A percentile compares a stretch with the other conserved stretches of the same genome.
These are phyloP conservation scores for Takifugu ocellatus DNA, from an alignment of 2,797 vertebrate species.

Conservation along the genomic window DNA sequence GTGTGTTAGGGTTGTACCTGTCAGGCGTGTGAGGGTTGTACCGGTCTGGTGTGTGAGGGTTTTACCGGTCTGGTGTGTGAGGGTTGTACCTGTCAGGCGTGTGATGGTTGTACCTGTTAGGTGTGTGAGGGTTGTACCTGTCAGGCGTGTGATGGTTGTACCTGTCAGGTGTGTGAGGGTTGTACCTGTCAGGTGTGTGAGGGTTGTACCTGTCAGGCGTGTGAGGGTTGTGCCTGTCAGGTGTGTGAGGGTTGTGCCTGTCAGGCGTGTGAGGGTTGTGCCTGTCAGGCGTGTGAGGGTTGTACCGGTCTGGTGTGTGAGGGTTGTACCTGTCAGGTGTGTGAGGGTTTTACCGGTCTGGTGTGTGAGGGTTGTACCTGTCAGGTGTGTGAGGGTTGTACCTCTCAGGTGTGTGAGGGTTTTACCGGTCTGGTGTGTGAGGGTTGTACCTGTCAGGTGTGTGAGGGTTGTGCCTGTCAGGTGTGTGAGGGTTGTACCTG, in stretches of 20 bases:
- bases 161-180: slow-evolving; percentile 65
- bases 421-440: slow-evolving; percentile 57
- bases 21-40: slow-evolving; percentile 81
- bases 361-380: slow-evolving; percentile 31
- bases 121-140: slow-evolving; percentile 70
- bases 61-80: slow-evolving; percentile 59
- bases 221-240: slow-evolving; percentile 79
- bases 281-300: slow-evolving; percentile 76
- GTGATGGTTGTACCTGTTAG: too few species aligned
- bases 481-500: slow-evolving; percentile 55
- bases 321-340: slow-evolving; percentile 74
- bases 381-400: slow-evolving; percentile 81
- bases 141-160: slow-evolving; percentile 70
- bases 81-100: slow-evolving; percentile 12
- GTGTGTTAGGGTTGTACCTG: too few species aligned
- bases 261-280: slow-evolving; percentile 41
- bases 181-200: slow-evolving; percentile 26
- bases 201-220: slow-evolving; percentile 63
- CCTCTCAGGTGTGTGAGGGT: too few species aligned
- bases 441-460: slow-evolving; percentile 71
- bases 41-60: slow-evolving; percentile 69
- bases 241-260: slow-evolving; percentile 54
- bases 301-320: slow-evolving; percentile 76
- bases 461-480: slow-evolving; percentile 88
- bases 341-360: slow-evolving; percentile 57